These are phyloP conservation scores for Scyliorhinus canicula DNA, from an alignment of 2,797 vertebrate genomes.

Conservation along the genomic window DNA sequence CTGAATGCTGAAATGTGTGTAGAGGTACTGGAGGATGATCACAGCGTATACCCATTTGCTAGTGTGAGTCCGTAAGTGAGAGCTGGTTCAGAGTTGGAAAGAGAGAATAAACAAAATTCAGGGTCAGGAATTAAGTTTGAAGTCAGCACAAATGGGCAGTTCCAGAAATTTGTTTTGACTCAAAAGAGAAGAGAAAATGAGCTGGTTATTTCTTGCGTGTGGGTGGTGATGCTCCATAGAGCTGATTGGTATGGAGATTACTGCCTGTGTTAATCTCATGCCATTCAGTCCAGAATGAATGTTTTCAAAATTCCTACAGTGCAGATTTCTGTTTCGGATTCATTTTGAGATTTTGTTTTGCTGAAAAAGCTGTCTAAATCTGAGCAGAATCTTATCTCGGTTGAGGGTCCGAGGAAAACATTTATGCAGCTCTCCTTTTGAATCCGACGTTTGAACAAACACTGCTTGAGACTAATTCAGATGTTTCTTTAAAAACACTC, in stretches of 20 bases:
- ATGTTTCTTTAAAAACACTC: not conserved
- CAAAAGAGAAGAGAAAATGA: not conserved
- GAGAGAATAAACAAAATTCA: not conserved
- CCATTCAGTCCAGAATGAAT: not conserved
- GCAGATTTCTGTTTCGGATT: not conserved
- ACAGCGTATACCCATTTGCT: not conserved
- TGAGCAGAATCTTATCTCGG: not conserved
- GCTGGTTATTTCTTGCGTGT: not conserved
- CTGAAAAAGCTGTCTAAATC: not conserved
- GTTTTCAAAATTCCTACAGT: not conserved
- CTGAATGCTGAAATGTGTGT: too few species aligned
- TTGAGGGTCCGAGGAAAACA: too few species aligned
- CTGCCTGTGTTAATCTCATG: not conserved
- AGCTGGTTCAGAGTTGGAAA: not conserved
- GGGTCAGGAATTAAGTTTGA: not conserved
- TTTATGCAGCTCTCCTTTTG: not conserved
- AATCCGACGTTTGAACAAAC: not conserved
- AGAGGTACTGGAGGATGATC: not conserved
- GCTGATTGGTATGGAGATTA: not conserved
- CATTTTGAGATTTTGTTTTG: not conserved
- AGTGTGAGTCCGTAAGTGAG: not conserved
- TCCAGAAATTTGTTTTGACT: not conserved
- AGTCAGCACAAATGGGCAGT: not conserved
- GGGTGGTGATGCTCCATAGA: not conserved
- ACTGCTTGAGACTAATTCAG: not conserved